Conservation (phyloP, 2,888 invertebrate species). For the Ochropleura leucogaster region DNA sequence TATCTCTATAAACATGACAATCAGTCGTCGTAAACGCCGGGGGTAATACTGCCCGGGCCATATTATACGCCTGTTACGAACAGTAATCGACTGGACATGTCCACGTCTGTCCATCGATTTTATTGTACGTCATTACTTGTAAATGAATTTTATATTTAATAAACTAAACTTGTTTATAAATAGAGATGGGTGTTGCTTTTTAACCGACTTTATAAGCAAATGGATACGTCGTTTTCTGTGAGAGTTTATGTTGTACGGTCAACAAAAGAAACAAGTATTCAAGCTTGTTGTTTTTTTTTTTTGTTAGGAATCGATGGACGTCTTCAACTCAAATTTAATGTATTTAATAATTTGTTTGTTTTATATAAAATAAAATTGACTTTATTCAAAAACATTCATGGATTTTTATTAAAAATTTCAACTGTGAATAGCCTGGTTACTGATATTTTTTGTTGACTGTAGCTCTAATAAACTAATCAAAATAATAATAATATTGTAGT, state of each 20-base stretch:
- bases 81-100: slow-evolving; percentile 35
- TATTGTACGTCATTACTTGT: slow-evolving; percentile 43
- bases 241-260: background rate
- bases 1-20: slow-evolving; percentile 44
- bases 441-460: too few species aligned
- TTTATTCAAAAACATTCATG: too few species aligned
- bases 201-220: background rate
- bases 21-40: slow-evolving; percentile 39
- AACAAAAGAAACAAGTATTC: too few species aligned
- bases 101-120: slow-evolving; percentile 41
- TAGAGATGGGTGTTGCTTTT: slow-evolving; percentile 8
- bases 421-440: too few species aligned
- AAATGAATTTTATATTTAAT: slow-evolving; percentile 43
- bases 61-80: slow-evolving; percentile 28
- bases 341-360: too few species aligned
- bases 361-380: too few species aligned
- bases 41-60: slow-evolving; percentile 22
- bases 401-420: too few species aligned
- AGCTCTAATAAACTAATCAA: background rate
- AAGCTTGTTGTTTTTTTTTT: too few species aligned
- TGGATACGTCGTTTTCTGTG: background rate
- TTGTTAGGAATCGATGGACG: too few species aligned
- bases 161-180: slow-evolving; percentile 32
- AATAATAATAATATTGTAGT: background rate
- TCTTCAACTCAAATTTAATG: too few species aligned